Evolutionary conservation across 64 coral and sea anemone species (phyloP), one percentile per base, ranked within the genome.

Genomic region (Cladopsammia gracilis): DNA sequence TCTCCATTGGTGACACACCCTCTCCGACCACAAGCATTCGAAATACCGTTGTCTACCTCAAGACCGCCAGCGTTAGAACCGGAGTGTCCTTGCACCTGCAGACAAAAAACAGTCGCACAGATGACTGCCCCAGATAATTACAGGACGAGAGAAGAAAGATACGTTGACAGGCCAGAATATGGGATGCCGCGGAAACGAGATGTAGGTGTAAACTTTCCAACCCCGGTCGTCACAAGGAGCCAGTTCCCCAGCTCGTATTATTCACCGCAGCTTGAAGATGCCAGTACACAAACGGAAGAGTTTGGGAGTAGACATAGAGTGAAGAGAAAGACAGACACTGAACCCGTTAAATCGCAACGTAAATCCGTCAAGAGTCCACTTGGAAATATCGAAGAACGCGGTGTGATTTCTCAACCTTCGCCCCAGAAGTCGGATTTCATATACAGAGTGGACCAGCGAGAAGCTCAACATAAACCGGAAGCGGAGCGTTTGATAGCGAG

Each of bases 151-250:
- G 50, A 20, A 56, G 24, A 34, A 18, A 56, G 15, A 44, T 47
- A 48, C 71, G 13, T 7, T 25, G 56, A 57, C 7, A 73, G n/a
- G 34, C 34, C 34, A 18, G n/a, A 56, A 2, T 58, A 54, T 22
- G 12, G 66, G 6, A 57, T 50, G 20, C 79, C 69, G 3, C 79
- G 56, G 13, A 93, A 73, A 45, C 58, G 71, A 3, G 91, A 93
- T 54, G 71, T 86, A 23, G 91, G 70, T 77, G 82, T 93, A 12
- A 93, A 93, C 74, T 61, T 76, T 51, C 91, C 91, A 4, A 86
- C 91, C 11, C 91, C 91, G 15, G 73, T 48, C 45, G 42, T 84
- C 19, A 49, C 62, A 48, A 22, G 80, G 10, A 23, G 22, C 43
- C 80, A 16, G n/a, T 23, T 61, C 48, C 7, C 60, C 43, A 24